Evolutionary conservation across 1,140 invertebrate genomes (phyloP).

Genomic region (Brachionus sp.): DNA sequence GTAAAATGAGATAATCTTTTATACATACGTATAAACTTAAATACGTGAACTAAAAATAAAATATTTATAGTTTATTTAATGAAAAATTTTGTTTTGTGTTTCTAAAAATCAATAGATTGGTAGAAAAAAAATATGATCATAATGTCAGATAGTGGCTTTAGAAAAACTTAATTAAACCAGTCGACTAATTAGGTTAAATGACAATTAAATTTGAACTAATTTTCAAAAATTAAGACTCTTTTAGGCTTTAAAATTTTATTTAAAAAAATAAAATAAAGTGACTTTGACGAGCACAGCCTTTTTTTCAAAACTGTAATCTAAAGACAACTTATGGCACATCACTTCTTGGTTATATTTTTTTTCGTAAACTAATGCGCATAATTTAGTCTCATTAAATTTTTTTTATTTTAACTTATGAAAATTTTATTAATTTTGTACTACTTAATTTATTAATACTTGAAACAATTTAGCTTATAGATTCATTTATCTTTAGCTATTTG

Average conservation of each 20-base stretch:
- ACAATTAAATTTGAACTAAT: not conserved
- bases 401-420: not conserved
- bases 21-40: not conserved
- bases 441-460: not conserved
- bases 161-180: not conserved
- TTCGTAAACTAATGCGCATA: not conserved
- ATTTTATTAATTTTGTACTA: not conserved
- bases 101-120: not conserved
- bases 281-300: not conserved
- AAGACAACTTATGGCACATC: not conserved
- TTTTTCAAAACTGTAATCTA: not conserved
- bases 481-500: not conserved
- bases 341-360: not conserved
- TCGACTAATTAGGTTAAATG: not conserved
- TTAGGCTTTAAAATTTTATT: not conserved
- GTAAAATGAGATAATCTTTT: constrained; percentile 14
- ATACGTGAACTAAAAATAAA: not conserved
- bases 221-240: not conserved
- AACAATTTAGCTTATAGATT: not conserved
- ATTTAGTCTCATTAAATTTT: not conserved
- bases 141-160: not conserved
- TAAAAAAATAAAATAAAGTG: not conserved
- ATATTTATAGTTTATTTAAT: too few species aligned
- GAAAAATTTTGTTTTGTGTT: not conserved
- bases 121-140: not conserved